Conservation (phyloP, 2,113 vertebrate species). For the Odobenus rosmarus region DNA sequence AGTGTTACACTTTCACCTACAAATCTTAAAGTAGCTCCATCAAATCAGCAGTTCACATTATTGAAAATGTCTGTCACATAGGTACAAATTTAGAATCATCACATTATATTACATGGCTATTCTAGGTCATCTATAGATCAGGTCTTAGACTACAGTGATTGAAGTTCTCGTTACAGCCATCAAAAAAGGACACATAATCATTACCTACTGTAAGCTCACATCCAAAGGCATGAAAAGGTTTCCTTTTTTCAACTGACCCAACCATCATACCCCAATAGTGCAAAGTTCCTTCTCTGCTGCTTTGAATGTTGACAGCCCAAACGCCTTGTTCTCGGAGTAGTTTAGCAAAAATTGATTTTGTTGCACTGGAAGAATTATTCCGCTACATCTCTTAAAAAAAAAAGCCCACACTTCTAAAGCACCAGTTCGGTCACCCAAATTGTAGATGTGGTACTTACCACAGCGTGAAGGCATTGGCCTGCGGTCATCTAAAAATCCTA, state of each 20-base stretch:
- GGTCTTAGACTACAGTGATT: conserved; percentile 93
- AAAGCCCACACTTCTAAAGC: conserved; percentile 80
- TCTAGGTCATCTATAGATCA: conserved; percentile 98
- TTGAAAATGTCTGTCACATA: conserved; percentile 94
- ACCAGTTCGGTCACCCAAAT: conserved; percentile 83
- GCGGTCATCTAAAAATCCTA: conserved; percentile 84
- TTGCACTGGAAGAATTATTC: conserved; percentile 79
- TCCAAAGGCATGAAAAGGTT: conserved; percentile 88
- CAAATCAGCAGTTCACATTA: conserved; percentile 93
- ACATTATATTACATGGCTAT: conserved; percentile 98
- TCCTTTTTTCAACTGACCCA: conserved; percentile 84
- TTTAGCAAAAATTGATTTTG: conserved; percentile 75
- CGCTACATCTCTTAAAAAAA: conserved; percentile 70
- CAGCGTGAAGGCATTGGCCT: conserved; percentile 83
- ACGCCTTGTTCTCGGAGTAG: conserved; percentile 56
- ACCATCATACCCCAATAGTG: conserved; percentile 79
- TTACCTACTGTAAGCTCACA: conserved; percentile 92
- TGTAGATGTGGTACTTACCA: conserved; percentile 86
- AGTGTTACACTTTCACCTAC: conserved; percentile 91
- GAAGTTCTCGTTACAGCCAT: conserved; percentile 96
- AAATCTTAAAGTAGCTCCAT: conserved; percentile 93
- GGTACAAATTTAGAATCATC: conserved; percentile 94
- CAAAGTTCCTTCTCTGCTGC: conserved; percentile 79
- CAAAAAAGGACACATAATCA: conserved; percentile 94
- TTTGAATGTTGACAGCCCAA: conserved; percentile 76